Percentiles rank a stretch among this genome's conserved stretches.
phyloP scores from a whole-genome alignment of 2,113 vertebrate genomes.

The Crotalus viridis region DNA sequence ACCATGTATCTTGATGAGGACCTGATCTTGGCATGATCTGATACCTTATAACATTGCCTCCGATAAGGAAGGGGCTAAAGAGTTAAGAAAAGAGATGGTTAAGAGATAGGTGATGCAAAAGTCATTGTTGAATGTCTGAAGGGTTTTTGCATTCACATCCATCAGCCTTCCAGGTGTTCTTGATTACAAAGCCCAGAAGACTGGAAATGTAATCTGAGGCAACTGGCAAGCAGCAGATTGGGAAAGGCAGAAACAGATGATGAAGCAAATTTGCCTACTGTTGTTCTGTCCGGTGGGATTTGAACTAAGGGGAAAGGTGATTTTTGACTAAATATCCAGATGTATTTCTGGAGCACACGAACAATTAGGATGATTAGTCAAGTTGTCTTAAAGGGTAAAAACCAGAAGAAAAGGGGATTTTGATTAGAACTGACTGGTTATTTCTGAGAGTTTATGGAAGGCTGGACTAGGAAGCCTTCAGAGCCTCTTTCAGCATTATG shows the following conservation, averaged over 20 bases:
- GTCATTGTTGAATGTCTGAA: not conserved
- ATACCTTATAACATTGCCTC: not conserved
- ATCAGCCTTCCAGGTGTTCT: not conserved
- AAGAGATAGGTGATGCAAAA: not conserved
- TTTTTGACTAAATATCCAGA: not conserved
- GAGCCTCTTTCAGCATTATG: not conserved
- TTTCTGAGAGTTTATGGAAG: not conserved
- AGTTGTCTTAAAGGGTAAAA: not conserved
- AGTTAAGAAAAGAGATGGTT: not conserved
- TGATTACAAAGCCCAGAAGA: not conserved
- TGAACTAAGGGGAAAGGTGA: not conserved
- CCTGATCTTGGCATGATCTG: accelerated
- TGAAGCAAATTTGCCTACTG: not conserved
- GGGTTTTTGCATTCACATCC: not conserved
- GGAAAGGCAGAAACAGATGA: not conserved
- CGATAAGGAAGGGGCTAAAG: not conserved
- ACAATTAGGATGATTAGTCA: not conserved
- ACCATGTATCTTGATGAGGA: not conserved
- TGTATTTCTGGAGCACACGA: not conserved
- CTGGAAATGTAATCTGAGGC: not conserved
- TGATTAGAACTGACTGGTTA: not conserved
- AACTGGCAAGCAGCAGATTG: not conserved
- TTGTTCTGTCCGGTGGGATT: no score
- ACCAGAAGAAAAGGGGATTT: not conserved
- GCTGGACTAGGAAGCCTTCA: not conserved